Base-by-base conservation (phyloP, 2,113 vertebrate genomes). In the Spheniscus mendiculus region DNA sequence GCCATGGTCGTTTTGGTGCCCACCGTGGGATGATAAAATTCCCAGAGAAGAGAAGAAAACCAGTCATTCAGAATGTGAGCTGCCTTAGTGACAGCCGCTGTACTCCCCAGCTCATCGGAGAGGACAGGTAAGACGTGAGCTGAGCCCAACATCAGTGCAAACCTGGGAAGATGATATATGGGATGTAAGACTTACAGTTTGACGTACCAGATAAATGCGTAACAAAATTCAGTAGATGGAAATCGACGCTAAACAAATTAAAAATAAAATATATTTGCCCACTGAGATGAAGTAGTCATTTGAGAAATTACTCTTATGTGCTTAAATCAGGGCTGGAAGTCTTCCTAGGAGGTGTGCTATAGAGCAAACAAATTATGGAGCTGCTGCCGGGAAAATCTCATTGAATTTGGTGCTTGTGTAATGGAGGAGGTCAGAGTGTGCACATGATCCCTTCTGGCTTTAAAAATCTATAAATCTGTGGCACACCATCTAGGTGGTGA, bases 191-290 rank as follows among this genome's bases (percentile, higher is more conserved):
- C 29, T 69, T 40, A 45, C 0, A 0, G 36, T 42, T 65, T 90
- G 87, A 73, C 83, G 45, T 58, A 30, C 27, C 71, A 66, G 90
- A 77, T 65, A 88, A 23, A 58, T 7, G 20, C 2, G 0, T 45
- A 50, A 70, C 32, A 30, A 58, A 83, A 83, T 86, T 44, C 53
- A 53, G 14, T 30, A 42, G 49, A n/a, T 77, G 53, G 78, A 90
- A 93, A 70, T 36, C 50, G 55, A 86, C 83, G 71, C 66, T 62
- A 90, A 93, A 73, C 53, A 80, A 86, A 85, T 88, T 85, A 88
- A 94, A 96, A 95, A 92, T 82, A 91, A 82, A 90, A 82, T 56
- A 65, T 19, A 49, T 95, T 95, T 97, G 71, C 50, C 55, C 49
- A 29, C 58, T 55, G 85, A 94, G 70, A 55, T 27, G 73, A 80